Percentiles rank a stretch among this genome's conserved stretches.
Conservation (phyloP, 2,797 vertebrate species). For the Pipistrellus nathusii region DNA sequence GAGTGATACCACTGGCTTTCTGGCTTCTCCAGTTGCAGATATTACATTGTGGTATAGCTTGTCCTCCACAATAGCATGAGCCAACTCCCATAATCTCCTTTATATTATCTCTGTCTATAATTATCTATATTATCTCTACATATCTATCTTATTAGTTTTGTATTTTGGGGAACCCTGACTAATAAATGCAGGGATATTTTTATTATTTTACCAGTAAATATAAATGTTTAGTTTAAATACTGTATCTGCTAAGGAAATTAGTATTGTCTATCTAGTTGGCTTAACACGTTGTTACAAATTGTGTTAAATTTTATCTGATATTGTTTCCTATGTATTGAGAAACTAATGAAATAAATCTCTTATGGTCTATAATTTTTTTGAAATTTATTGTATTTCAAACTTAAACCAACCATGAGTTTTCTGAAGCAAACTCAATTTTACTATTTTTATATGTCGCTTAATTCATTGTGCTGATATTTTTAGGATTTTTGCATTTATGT, state of each 20-base stretch:
- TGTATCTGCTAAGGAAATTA: background rate
- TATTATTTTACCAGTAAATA: background rate
- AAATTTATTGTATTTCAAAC: background rate
- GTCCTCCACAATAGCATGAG: background rate
- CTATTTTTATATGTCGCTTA: background rate
- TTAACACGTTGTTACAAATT: background rate
- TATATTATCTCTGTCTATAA: background rate
- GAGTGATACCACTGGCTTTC: background rate
- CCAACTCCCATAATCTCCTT: background rate
- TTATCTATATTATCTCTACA: too few relatives aligned
- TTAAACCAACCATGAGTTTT: background rate
- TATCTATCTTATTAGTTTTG: background rate
- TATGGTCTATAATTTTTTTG: background rate
- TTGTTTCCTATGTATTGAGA: background rate
- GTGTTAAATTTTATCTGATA: background rate
- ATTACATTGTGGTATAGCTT: background rate
- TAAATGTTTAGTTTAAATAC: background rate
- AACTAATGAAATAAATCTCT: background rate
- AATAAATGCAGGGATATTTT: background rate
- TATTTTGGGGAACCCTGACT: background rate
- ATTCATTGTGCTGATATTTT: background rate
- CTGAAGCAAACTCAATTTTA: background rate
- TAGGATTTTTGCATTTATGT: background rate
- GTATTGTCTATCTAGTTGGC: background rate
- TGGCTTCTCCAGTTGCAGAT: background rate